Conservation (phyloP, 2,113 vertebrate genomes). For the Diadophis punctatus region DNA sequence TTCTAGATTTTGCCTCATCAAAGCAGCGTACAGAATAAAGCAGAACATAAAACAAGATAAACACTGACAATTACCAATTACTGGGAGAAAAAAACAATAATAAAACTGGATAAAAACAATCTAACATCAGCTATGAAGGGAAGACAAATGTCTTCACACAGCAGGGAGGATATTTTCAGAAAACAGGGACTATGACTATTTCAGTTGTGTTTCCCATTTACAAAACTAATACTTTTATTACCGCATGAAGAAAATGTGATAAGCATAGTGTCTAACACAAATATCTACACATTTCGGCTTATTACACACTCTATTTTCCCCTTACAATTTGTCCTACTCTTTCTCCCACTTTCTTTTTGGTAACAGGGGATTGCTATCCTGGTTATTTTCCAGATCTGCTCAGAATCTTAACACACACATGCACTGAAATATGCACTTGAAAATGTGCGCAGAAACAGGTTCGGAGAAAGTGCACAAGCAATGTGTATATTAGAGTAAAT, state of each 20-base stretch:
- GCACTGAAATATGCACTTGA: not conserved
- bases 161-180: not conserved
- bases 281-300: not conserved
- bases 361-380: not conserved
- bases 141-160: not conserved
- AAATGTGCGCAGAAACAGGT: not conserved
- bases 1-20: not conserved
- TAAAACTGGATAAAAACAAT: not conserved
- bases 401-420: not conserved
- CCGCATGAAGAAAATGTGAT: not conserved
- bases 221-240: not conserved
- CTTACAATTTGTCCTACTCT: not conserved
- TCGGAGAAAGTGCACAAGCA: not conserved
- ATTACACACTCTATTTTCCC: not conserved
- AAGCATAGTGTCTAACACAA: not conserved
- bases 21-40: not conserved
- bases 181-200: not conserved
- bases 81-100: not conserved
- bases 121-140: not conserved
- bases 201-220: not conserved
- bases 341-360: not conserved
- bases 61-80: not conserved
- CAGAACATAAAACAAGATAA: not conserved
- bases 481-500: not conserved
- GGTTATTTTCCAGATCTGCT: not conserved